Base-by-base conservation (phyloP, 2,888 invertebrate genomes). In the Carcina quercana region DNA sequence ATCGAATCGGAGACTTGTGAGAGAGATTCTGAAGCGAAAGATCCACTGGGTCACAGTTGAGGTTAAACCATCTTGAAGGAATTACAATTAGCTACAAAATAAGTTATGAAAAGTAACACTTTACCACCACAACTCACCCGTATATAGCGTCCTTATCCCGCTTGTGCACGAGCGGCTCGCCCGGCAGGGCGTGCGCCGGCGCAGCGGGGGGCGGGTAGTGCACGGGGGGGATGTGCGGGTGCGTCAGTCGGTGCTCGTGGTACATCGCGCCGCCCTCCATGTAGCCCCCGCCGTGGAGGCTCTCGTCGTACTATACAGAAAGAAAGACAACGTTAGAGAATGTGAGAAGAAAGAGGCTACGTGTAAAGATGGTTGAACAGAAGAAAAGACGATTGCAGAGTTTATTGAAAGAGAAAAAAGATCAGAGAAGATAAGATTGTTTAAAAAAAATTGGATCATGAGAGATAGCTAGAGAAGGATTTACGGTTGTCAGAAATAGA, bases 101-200 rank as follows among this genome's bases (percentile, higher is more conserved):
- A n/a, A n/a, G n/a, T n/a, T 13, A 19, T 12, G 10, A 37, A 35
- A 38, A 43, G 36, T 38, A 57, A 56, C 63, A 75, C 78, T 40
- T 78, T 82, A 82, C 80, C 82, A 65, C 68, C 50, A 31, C 49
- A n/a, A 89, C 95, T 94, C 89, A 97, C 97, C 97, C 96, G 86
- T 97, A 97, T 79, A 97, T 97, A 72, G 97, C 96, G 88, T 97
- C 97, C 88, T 97, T 97, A 88, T 97, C 97, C 74, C 97, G 88
- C 87, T 97, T 97, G 86, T 95, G 95, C 61, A 95, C 95, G 84
- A 96, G 95, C 61, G 95, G 95, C 82, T 86, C 90, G 65, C 90
- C 89, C 59, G 92, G 91, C 87, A 94, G 89, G 73, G 94, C 94
- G 85, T 94, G 95, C 87, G 94, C 91, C 59, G 94, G 88, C 87